Evolutionary conservation across 2,113 vertebrate genomes (phyloP).

Genomic region (Gobius niger): DNA sequence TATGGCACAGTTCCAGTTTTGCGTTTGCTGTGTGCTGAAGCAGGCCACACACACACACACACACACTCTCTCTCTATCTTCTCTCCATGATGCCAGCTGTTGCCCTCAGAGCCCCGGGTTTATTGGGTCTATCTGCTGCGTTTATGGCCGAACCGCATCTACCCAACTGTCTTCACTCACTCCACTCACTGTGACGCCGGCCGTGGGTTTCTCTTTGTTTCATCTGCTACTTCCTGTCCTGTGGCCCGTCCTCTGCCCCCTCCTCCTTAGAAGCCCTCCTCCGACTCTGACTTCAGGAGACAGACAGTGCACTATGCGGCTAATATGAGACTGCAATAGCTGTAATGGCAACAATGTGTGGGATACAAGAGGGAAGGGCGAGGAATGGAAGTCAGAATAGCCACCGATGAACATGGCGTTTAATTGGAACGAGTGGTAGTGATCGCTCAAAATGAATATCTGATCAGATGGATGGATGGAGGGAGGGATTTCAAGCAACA

Average conservation of each 20-base stretch:
- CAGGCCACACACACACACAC: conserved; percentile 22
- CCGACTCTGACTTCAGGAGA: conserved; percentile 1
- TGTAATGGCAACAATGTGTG: background rate
- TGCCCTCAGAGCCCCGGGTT: conserved; percentile 49
- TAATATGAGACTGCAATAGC: background rate
- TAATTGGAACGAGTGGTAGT: too few species aligned
- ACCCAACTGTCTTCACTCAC: conserved; percentile 52
- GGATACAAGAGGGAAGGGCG: background rate
- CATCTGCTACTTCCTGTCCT: conserved; percentile 27
- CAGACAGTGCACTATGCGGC: background rate
- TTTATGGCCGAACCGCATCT: conserved; percentile 60
- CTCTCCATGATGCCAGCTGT: conserved; percentile 35
- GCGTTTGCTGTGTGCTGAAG: conserved; percentile 29
- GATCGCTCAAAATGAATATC: too few species aligned
- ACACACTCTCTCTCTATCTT: background rate
- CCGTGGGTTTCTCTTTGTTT: conserved; percentile 24
- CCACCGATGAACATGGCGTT: too few species aligned
- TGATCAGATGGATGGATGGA: too few species aligned
- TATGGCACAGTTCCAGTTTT: conserved; percentile 2
- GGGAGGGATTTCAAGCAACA: too few species aligned
- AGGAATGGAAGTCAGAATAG: background rate
- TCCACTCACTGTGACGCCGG: conserved; percentile 29
- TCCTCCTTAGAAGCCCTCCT: background rate
- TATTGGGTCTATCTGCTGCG: conserved; percentile 59
- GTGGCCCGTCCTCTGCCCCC: conserved; percentile 10